Conservation (phyloP, 2,797 vertebrate genomes). For the Lates japonicus region DNA sequence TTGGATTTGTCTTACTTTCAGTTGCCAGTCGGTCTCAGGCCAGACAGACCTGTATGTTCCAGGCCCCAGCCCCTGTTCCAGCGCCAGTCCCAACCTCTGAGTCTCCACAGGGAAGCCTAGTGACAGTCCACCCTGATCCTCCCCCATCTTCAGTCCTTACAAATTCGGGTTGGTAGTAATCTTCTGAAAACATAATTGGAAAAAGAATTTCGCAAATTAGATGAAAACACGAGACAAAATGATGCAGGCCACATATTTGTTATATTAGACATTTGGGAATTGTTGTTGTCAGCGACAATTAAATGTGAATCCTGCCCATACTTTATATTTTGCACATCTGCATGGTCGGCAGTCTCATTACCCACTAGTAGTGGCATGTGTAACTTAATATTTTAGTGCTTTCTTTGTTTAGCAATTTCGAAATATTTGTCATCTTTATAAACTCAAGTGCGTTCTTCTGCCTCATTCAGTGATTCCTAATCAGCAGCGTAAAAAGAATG, state of each 20-base stretch:
- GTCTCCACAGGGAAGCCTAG: constrained; percentile 73
- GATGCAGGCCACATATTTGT: background rate
- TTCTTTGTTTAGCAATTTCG: background rate
- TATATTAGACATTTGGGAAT: background rate
- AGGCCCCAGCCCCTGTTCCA: constrained; percentile 67
- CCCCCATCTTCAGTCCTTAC: constrained; percentile 49
- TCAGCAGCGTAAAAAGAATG: constrained; percentile 51
- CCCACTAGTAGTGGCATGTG: background rate
- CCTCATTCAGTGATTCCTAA: constrained; percentile 42
- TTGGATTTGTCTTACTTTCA: constrained; percentile 38
- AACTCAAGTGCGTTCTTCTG: background rate
- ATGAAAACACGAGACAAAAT: background rate
- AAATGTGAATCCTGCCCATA: background rate
- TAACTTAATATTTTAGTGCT: background rate
- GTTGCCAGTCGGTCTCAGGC: constrained; percentile 79
- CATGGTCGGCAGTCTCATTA: background rate
- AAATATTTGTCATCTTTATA: background rate
- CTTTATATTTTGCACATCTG: background rate
- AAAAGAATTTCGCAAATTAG: background rate
- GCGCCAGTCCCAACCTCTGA: constrained; percentile 51
- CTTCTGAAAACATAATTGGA: background rate
- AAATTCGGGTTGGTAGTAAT: constrained; percentile 71
- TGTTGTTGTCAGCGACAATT: background rate
- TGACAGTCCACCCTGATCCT: constrained; percentile 53
- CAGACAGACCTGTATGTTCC: constrained; percentile 83